These are phyloP conservation scores for Anisognathus igniventris DNA, from an alignment of 2,797 vertebrate genomes.

Conservation along the genomic window DNA sequence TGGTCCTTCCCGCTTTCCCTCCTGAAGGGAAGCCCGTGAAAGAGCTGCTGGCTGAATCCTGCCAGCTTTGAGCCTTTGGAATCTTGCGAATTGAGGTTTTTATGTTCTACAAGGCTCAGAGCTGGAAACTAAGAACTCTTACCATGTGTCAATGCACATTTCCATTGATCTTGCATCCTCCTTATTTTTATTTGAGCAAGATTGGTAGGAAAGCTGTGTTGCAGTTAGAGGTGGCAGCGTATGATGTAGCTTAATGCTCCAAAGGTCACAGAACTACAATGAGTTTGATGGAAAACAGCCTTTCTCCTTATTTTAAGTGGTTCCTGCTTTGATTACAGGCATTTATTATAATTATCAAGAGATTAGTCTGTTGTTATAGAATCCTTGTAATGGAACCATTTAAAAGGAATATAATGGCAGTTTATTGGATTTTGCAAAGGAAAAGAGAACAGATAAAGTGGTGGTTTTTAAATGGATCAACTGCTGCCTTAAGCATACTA, in stretches of 20 bases:
- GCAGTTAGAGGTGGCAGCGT: conserved; percentile 35
- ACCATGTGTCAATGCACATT: conserved; percentile 53
- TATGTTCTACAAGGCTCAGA: conserved; percentile 55
- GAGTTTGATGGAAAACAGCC: conserved; percentile 87
- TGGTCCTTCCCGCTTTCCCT: not conserved
- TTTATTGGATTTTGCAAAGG: conserved; percentile 89
- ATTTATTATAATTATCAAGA: conserved; percentile 95
- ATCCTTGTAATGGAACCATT: conserved; percentile 87
- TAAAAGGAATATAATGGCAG: conserved; percentile 86
- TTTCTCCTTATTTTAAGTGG: conserved; percentile 80
- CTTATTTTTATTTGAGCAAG: conserved; percentile 65
- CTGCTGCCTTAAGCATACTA: conserved; percentile 57
- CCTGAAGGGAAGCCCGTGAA: conserved; percentile 7
- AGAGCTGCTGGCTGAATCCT: conserved; percentile 39
- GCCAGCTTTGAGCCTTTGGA: conserved; percentile 25
- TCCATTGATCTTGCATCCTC: conserved; percentile 59
- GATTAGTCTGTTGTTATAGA: conserved; percentile 80
- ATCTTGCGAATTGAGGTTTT: conserved; percentile 54
- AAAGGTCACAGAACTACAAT: conserved; percentile 67
- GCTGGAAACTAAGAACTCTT: conserved; percentile 52
- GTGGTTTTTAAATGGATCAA: conserved; percentile 73
- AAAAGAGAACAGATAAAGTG: conserved; percentile 72
- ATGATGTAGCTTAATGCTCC: conserved; percentile 62
- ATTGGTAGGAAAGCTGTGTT: conserved; percentile 45
- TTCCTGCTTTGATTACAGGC: conserved; percentile 87